phyloP scores from a whole-genome alignment of 2,113 vertebrate genomes.

The Xiphophorus hellerii region DNA sequence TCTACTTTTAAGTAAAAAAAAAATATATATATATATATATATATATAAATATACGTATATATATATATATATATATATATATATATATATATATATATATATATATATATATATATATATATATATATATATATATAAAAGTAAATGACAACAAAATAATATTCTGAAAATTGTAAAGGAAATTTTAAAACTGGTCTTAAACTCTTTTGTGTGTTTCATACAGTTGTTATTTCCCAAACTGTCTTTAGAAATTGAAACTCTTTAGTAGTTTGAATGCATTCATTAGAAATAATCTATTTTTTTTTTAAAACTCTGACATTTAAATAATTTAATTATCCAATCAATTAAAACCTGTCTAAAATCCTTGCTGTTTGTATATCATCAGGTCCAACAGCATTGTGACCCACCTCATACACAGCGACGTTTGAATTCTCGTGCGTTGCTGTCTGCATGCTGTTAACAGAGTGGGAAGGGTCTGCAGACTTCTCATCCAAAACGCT shows the following conservation, averaged over 20 bases:
- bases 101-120: no score
- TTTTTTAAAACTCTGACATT: background rate
- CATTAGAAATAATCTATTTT: no score
- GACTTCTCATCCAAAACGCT: constrained; percentile 78
- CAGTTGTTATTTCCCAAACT: background rate
- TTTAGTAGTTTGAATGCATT: no score
- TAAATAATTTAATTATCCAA: background rate
- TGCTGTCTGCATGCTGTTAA: constrained; percentile 76
- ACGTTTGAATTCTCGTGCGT: constrained; percentile 84
- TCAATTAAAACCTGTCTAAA: background rate
- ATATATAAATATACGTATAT: no score
- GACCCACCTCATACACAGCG: constrained; percentile 85
- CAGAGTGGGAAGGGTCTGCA: constrained; percentile 69
- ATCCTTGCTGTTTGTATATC: background rate
- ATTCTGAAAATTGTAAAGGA: background rate
- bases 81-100: no score
- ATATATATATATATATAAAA: background rate
- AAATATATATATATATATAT: background rate
- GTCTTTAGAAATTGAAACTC: no score
- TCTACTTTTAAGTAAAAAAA: background rate
- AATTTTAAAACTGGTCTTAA: background rate
- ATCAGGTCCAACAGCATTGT: background rate
- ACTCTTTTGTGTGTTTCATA: background rate
- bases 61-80: no score
- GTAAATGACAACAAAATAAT: background rate